Base-by-base conservation (phyloP, 1,140 invertebrate species). In the Campoletis sonorensis region DNA sequence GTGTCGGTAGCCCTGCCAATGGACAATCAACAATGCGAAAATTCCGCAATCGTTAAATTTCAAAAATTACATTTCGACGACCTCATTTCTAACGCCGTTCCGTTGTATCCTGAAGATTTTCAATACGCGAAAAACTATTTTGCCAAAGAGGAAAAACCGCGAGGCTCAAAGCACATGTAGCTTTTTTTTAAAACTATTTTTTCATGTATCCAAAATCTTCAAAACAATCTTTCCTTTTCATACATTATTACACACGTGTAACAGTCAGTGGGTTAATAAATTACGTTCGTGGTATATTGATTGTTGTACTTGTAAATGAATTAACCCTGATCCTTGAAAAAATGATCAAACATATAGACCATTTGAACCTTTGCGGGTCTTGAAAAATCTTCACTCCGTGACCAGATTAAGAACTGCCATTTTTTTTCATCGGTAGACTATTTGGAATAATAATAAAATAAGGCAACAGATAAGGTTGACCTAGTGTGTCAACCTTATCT, bases 1-100 rank as follows among this genome's bases (percentile, higher is more conserved):
- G 96, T 97, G 33, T 94, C 96, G 67, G 96, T 98, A 16, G 97
- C 97, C 49, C 89, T 95, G 79, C 54, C 79, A 81, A 26, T 51
- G 49, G 84, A 40, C 13, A 30, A 51, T 81, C 80, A 27, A 58
- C 49, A 79, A 81, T 15, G 0, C 3, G 16, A 11, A 21, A 23
- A 67, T 30, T 54, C 18, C 10, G 23, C 18, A 58, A 49, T 83
- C 85, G 49, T 61, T 11, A 72, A 75, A 79, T 96, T 93, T 89
- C 85, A 88, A 80, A 91, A 91, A 80, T 87, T 94, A 67, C 88
- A 84, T 73, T 94, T 94, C 87, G 87, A 94, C 67, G 89, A 94
- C 37, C 88, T 97, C 27, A 90, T 95, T 15, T 68, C 88, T 61
- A 93, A 93, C 86, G 91, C 92, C 11, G 86, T 93, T 82, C 92